phyloP scores from a whole-genome alignment of 2,888 invertebrate species.

The Tupiocoris notatus region DNA sequence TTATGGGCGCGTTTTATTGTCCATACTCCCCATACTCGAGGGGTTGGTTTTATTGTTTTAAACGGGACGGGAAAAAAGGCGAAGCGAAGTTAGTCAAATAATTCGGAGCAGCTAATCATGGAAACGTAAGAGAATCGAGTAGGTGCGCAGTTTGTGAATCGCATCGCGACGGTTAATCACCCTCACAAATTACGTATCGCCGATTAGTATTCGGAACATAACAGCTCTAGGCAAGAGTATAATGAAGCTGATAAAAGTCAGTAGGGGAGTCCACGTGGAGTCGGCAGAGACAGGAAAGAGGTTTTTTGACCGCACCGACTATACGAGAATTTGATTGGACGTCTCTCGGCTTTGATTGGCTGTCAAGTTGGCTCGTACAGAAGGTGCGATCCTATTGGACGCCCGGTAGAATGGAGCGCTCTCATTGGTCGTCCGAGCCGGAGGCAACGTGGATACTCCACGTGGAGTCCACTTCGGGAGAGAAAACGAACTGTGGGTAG shows the following conservation, averaged over 20 bases:
- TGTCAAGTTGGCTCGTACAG: background rate
- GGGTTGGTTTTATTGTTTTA: background rate
- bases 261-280: conserved; percentile 43
- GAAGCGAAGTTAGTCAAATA: background rate
- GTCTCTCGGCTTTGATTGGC: conserved; percentile 40
- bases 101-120: background rate
- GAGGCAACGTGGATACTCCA: conserved; percentile 43
- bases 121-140: conserved; percentile 5
- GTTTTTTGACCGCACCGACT: conserved; percentile 39
- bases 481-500: conserved; percentile 3
- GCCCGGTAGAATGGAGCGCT: conserved; percentile 29
- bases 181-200: background rate
- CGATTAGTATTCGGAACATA: background rate
- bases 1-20: background rate
- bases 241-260: conserved; percentile 1
- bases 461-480: conserved; percentile 47
- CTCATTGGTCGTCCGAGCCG: conserved; percentile 41
- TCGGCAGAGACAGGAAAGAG: conserved; percentile 10
- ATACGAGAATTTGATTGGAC: conserved; percentile 45
- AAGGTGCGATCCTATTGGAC: conserved; percentile 36
- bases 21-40: background rate
- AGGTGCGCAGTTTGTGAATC: conserved; percentile 2
- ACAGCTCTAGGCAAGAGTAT: background rate
- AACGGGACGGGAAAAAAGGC: background rate
- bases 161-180: background rate